A percentile compares a stretch with the other conserved stretches of the same genome.
Conservation (phyloP, 2,888 invertebrate species). For the Camponotus fellah region DNA sequence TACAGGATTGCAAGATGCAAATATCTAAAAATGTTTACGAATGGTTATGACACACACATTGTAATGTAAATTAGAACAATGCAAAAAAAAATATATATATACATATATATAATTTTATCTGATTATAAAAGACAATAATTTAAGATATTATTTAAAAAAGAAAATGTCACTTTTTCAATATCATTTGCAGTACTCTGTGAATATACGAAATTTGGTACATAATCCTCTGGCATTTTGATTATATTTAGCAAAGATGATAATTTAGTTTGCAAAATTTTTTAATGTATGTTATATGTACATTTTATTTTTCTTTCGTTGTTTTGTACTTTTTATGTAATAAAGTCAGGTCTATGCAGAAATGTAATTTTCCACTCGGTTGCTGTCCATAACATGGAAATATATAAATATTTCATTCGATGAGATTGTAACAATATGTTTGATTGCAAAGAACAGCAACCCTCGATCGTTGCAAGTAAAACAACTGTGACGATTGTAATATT, state of each 20-base stretch:
- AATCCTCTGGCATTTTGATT: not conserved
- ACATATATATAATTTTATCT: too few species aligned
- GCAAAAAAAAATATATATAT: too few species aligned
- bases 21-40: too few species aligned
- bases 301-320: not conserved
- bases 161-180: not conserved
- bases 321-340: not conserved
- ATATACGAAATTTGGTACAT: not conserved
- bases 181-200: not conserved
- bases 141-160: not conserved
- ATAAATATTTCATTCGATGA: slow-evolving; percentile 20
- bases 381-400: not conserved
- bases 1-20: too few species aligned
- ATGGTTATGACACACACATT: too few species aligned
- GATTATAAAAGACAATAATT: too few species aligned
- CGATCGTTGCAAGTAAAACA: not conserved
- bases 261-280: not conserved
- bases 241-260: not conserved
- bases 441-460: not conserved
- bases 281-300: not conserved
- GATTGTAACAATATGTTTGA: not conserved
- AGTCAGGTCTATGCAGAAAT: not conserved
- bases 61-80: too few species aligned
- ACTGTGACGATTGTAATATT: not conserved
- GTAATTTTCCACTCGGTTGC: not conserved